Percentiles rank a stretch among this genome's conserved stretches.
phyloP scores from a whole-genome alignment of 1,140 invertebrate species.

The Temnothorax curvispinosus region DNA sequence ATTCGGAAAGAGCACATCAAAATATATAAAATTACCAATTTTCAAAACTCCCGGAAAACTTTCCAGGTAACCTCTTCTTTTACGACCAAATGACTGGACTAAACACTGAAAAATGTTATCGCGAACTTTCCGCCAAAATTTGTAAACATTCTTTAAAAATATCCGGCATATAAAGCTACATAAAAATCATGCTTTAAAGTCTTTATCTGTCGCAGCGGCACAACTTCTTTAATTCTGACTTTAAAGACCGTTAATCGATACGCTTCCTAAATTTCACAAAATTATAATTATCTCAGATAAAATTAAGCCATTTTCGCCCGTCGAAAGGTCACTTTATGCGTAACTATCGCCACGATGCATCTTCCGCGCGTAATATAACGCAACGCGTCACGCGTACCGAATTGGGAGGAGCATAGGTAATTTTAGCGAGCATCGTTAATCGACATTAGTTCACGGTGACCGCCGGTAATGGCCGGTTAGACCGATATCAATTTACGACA shows the following conservation, averaged over 20 bases:
- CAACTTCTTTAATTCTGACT: neutral
- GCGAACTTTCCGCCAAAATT: neutral
- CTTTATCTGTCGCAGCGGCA: too few species aligned
- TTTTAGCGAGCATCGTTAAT: slow-evolving; percentile 25
- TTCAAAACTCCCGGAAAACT: too few species aligned
- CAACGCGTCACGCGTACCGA: neutral
- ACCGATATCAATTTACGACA: slow-evolving; percentile 48
- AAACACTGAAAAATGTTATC: neutral
- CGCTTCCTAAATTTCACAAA: neutral
- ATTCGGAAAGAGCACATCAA: too few species aligned
- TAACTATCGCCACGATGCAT: neutral
- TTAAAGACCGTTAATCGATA: neutral
- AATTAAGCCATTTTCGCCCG: neutral
- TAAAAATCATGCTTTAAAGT: neutral
- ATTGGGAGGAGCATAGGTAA: neutral
- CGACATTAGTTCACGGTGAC: slow-evolving; percentile 38
- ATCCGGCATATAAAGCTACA: neutral
- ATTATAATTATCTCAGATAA: neutral
- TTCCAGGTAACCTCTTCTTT: too few species aligned
- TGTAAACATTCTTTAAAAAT: neutral
- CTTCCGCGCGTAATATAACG: neutral
- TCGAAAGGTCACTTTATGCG: neutral
- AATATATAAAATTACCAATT: too few species aligned
- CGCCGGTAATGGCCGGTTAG: slow-evolving; percentile 15
- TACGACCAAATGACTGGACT: too few species aligned